phyloP scores from a whole-genome alignment of 2,113 vertebrate species.

The Callospermophilus lateralis region DNA sequence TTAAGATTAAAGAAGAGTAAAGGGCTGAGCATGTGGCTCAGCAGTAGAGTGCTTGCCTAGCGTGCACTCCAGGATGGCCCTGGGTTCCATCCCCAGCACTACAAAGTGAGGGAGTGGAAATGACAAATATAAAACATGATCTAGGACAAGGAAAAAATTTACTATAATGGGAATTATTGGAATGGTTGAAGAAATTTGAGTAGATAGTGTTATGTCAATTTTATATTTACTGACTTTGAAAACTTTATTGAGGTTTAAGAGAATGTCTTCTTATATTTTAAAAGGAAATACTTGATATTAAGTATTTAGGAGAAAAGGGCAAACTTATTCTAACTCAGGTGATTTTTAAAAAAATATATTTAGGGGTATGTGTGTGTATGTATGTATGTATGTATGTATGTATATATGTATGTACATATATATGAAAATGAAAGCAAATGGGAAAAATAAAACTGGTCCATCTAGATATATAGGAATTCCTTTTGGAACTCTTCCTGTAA shows the following conservation, averaged over 20 bases:
- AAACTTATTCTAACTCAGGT: background rate
- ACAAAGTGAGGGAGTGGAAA: background rate
- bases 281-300: background rate
- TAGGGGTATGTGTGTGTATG: background rate
- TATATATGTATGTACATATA: background rate
- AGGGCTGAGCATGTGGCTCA: background rate
- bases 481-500: background rate
- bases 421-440: background rate
- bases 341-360: background rate
- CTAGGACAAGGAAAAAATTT: background rate
- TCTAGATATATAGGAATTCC: background rate
- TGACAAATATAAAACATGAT: background rate
- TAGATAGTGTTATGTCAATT: background rate
- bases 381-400: too few species aligned
- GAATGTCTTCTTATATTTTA: background rate
- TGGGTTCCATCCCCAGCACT: background rate
- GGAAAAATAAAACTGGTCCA: background rate
- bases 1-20: background rate
- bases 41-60: background rate
- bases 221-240: background rate
- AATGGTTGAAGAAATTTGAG: background rate
- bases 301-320: background rate
- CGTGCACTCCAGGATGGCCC: too few species aligned
- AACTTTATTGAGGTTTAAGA: background rate
- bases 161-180: background rate